These are phyloP conservation scores for Pectinophora gossypiella DNA, from an alignment of 1,140 invertebrate genomes.

Conservation along the genomic window DNA sequence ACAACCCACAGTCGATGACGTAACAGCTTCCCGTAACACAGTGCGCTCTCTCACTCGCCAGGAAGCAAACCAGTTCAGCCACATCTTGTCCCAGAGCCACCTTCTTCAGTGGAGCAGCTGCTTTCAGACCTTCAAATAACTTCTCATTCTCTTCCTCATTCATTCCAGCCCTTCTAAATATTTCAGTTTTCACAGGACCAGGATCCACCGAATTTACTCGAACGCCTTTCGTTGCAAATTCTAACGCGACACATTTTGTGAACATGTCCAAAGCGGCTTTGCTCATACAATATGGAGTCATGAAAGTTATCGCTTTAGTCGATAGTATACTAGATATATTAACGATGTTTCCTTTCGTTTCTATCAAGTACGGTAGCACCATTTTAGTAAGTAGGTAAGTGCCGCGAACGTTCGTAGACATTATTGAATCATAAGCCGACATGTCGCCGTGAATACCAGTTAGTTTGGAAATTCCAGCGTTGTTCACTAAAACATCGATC, in stretches of 20 bases:
- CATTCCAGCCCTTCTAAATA: slow-evolving; percentile 76
- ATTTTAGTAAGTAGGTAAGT: slow-evolving; percentile 84
- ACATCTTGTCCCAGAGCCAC: slow-evolving; percentile 35
- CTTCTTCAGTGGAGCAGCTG: slow-evolving; percentile 34
- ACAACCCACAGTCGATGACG: slow-evolving; percentile 41
- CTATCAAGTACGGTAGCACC: slow-evolving; percentile 82
- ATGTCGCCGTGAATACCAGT: slow-evolving; percentile 76
- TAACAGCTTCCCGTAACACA: slow-evolving; percentile 44
- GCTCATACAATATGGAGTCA: slow-evolving; percentile 85
- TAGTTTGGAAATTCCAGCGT: slow-evolving; percentile 81
- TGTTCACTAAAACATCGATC: slow-evolving; percentile 84
- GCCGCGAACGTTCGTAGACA: slow-evolving; percentile 84
- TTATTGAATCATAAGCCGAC: slow-evolving; percentile 81
- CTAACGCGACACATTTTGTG: slow-evolving; percentile 82
- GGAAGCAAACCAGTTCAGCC: slow-evolving; percentile 40
- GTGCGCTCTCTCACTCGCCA: slow-evolving; percentile 47
- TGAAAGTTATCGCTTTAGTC: slow-evolving; percentile 75
- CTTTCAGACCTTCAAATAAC: slow-evolving; percentile 27
- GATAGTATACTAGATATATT: slow-evolving; percentile 89
- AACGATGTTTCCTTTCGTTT: slow-evolving; percentile 84
- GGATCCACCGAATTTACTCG: slow-evolving; percentile 88
- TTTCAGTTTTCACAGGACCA: slow-evolving; percentile 82
- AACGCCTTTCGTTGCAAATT: slow-evolving; percentile 81
- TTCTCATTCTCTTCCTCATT: slow-evolving; percentile 26
- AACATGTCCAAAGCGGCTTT: slow-evolving; percentile 89